Conservation (phyloP, 2,888 invertebrate genomes). For the Scaptodrosophila latifasciaeformis region DNA sequence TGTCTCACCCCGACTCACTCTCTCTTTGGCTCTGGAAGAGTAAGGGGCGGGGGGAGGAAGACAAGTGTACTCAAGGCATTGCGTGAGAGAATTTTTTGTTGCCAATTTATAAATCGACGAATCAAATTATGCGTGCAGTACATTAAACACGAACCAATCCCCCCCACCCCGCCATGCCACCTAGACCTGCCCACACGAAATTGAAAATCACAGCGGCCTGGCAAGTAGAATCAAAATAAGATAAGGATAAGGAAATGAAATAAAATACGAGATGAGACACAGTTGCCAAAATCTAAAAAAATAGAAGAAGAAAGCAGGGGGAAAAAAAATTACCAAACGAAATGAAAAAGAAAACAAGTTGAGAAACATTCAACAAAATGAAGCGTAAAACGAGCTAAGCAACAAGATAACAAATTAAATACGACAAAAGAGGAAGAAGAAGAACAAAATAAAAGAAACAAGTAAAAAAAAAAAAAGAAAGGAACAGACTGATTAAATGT, state of each 20-base stretch:
- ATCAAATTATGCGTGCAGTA: slow-evolving; percentile 66
- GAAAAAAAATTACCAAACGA: not conserved
- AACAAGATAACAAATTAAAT: slow-evolving; percentile 50
- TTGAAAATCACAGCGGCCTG: slow-evolving; percentile 14
- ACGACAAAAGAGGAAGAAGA: not conserved
- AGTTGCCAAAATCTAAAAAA: not conserved
- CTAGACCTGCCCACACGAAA: too few species aligned
- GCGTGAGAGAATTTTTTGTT: slow-evolving; percentile 49
- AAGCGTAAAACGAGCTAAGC: slow-evolving; percentile 54
- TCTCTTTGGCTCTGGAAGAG: too few species aligned
- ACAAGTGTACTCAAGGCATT: slow-evolving; percentile 31
- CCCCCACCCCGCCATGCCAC: too few species aligned
- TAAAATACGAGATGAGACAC: slow-evolving; percentile 8
- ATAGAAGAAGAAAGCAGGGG: slow-evolving; percentile 2
- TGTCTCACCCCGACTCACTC: too few species aligned
- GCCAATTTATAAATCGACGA: slow-evolving; percentile 58
- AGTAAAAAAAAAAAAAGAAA: not conserved
- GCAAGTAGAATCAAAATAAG: not conserved
- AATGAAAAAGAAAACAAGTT: slow-evolving; percentile 12
- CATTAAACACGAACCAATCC: slow-evolving; percentile 40
- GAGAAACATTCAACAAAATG: slow-evolving; percentile 47
- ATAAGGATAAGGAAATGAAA: slow-evolving; percentile 4
- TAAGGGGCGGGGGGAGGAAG: too few species aligned
- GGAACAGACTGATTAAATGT: too few species aligned
- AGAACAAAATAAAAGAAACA: not conserved